Conservation (phyloP, 2,797 vertebrate genomes). For the Hippopotamyrus pictus region DNA sequence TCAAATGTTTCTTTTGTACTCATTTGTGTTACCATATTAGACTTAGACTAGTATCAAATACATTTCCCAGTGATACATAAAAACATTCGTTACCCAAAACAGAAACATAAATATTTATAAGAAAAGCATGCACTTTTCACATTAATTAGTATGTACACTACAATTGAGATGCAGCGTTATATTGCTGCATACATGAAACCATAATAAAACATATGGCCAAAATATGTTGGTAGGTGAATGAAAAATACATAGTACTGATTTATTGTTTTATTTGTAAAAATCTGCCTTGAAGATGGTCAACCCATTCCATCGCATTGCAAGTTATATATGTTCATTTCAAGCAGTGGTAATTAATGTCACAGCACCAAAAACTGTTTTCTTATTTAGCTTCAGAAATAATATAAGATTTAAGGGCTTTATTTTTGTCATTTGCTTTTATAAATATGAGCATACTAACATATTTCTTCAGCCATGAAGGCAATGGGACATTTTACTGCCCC, state of each 20-base stretch:
- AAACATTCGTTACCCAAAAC: not conserved
- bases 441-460: not conserved
- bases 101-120: conserved; percentile 8
- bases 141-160: not conserved
- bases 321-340: not conserved
- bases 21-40: not conserved
- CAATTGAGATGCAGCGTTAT: not conserved
- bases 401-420: not conserved
- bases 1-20: not conserved
- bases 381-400: not conserved
- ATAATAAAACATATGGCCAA: not conserved
- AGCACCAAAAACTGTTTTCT: not conserved
- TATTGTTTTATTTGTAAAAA: not conserved
- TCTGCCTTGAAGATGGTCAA: not conserved
- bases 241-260: not conserved
- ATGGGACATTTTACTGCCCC: conserved; percentile 1
- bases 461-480: not conserved
- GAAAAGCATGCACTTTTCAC: not conserved
- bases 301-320: not conserved
- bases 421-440: not conserved
- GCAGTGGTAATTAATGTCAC: not conserved
- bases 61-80: not conserved
- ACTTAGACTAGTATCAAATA: not conserved
- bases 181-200: not conserved
- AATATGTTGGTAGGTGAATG: not conserved